These are phyloP conservation scores for Listronotus bonariensis DNA, from an alignment of 1,140 invertebrate species.

Conservation along the genomic window DNA sequence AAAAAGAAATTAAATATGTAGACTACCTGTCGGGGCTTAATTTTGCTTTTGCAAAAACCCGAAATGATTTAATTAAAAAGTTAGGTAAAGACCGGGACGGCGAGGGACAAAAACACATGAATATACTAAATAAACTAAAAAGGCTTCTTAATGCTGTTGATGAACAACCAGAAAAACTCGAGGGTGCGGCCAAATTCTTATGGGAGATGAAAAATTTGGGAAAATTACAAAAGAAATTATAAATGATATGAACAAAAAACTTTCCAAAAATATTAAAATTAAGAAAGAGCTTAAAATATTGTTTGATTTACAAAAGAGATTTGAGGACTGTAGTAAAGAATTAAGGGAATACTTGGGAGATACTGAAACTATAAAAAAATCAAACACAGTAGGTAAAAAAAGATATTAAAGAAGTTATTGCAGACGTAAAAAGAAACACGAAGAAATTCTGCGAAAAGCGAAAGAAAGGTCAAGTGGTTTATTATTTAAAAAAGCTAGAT, in stretches of 20 bases:
- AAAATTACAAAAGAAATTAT: conserved; percentile 44
- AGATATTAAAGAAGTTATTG: conserved; percentile 31
- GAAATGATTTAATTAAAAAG: conserved; percentile 37
- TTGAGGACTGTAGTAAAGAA: conserved; percentile 41
- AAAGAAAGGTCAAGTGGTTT: conserved; percentile 9
- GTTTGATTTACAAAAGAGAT: conserved; percentile 46
- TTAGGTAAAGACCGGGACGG: conserved; percentile 40
- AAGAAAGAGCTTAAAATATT: conserved; percentile 49
- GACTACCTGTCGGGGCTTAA: conserved; percentile 39
- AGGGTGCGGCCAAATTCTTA: conserved; percentile 42
- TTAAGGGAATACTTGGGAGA: conserved; percentile 33
- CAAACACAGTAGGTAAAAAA: conserved; percentile 1
- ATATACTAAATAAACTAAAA: conserved; percentile 40
- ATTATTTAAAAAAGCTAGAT: neutral
- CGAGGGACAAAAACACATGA: conserved; percentile 36
- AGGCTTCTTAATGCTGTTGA: conserved; percentile 24
- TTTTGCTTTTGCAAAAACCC: conserved; percentile 33
- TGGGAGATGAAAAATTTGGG: conserved; percentile 49
- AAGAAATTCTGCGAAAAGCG: conserved; percentile 24
- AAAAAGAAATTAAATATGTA: conserved; percentile 46
- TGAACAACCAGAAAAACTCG: conserved; percentile 29
- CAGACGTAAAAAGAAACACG: conserved; percentile 19
- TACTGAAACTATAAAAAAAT: conserved; percentile 10
- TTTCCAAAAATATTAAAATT: conserved; percentile 37
- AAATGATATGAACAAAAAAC: conserved; percentile 44